These are phyloP conservation scores for Labia minor DNA, from an alignment of 2,888 invertebrate species.

Conservation along the genomic window DNA sequence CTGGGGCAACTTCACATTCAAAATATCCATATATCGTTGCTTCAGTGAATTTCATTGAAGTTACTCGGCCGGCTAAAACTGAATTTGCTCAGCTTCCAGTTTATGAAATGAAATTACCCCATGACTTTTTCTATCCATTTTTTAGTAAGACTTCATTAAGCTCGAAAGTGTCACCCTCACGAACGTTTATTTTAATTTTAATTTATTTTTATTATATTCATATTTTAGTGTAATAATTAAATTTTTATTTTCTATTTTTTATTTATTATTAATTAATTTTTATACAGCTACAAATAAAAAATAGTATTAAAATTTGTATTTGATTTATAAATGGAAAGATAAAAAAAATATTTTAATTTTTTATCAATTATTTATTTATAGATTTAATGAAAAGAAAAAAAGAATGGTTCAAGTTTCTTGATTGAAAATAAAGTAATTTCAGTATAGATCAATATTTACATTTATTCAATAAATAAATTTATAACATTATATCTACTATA, in stretches of 20 bases:
- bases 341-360: too few relatives aligned
- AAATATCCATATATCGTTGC: background rate
- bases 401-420: too few relatives aligned
- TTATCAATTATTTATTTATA: too few relatives aligned
- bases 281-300: too few relatives aligned
- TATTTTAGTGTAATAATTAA: too few relatives aligned
- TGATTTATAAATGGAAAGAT: too few relatives aligned
- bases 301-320: too few relatives aligned
- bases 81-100: constrained; percentile 50
- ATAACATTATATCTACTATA: background rate
- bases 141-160: constrained; percentile 16
- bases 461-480: too few relatives aligned
- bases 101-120: constrained; percentile 53
- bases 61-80: constrained; percentile 39
- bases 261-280: too few relatives aligned
- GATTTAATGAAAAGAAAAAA: too few relatives aligned
- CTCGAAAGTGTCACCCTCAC: background rate
- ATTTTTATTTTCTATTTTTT: too few relatives aligned
- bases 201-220: background rate
- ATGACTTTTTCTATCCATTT: constrained; percentile 65
- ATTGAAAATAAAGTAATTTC: background rate
- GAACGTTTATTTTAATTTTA: background rate
- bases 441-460: background rate
- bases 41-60: constrained; percentile 40
- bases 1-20: background rate